Evolutionary conservation across 1,140 invertebrate species (phyloP), one percentile per base, ranked within the genome.

Genomic region (Diorhabda carinulata): DNA sequence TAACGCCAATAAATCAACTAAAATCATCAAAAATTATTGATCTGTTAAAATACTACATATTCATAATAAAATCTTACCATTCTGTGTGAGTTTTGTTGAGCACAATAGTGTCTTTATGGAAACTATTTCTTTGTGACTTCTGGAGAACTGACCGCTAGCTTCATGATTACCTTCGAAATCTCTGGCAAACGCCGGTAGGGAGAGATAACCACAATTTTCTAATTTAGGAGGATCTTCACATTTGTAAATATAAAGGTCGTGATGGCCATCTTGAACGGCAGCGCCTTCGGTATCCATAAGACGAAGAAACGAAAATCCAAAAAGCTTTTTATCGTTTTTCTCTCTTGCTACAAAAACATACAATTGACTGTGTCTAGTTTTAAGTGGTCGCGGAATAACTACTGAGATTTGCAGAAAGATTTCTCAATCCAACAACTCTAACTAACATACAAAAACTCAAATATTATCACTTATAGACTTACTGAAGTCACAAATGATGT

Each of bases 71-170:
- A 0, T 25, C 59, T 69, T 81, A 92, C 92, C 88, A 78, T 98
- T 98, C 80, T 98, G 96, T 0, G 96, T 98, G 2, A 98, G 83
- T 82, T 98, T 98, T 9, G 96, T 98, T 44, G 96, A 98, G 79
- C 95, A 97, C 0, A 98, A 84, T 6, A 94, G 78, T 0, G 95
- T 96, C 68, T 87, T 87, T 2, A 98, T 86, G 41, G 87, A 88
- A n/a, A 96, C 89, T 3, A 87, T 85, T 82, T 98, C 96, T 80
- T 94, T 96, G 9, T 89, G 86, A 71, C 92, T 95, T 72, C 92
- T 86, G 57, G 88, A 87, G 77, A 94, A 97, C 42, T 88, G 70
- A 3, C 78, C 78, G 47, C 67, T 75, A 67, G 78, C 78, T 57
- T 86, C 82, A 64, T 83, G 77, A 59, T 76, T 82, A 81, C 82